Base-by-base conservation (phyloP, 1,140 invertebrate species). In the Zaprionus inermis region DNA sequence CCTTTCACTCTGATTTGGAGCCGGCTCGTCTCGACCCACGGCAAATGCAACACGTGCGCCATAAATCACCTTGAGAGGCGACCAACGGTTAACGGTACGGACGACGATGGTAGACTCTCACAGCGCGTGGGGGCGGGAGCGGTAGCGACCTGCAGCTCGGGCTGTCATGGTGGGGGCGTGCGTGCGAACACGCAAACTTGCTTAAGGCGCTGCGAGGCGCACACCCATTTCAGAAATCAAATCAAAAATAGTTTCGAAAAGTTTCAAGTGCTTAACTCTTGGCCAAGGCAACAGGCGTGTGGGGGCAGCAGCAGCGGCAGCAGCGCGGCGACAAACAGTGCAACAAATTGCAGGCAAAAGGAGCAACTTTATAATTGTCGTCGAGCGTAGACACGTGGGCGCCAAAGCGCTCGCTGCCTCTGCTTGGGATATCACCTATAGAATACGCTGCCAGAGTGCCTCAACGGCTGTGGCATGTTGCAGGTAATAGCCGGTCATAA, bases 351-450 rank as follows among this genome's bases (percentile, higher is more conserved):
- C 84, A 84, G 73, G 12, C 11, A 60, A 79, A 83, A 32, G 24
- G 24, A 32, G 78, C 58, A 89, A 89, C 84, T 89, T 89, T 89
- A 81, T 89, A 84, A 89, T 89, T 89, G 84, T 89, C 84, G 89
- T 89, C 84, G 89, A 20, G 65, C 49, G 22, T 46, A 75, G 84
- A 83, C 84, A 78, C 77, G 83, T 88, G 83, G 84, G 83, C 73
- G 71, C 78, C 60, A 20, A 36, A 22, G 24, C 3, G 5, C 3
- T 5, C 24, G 24, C 24, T 28, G 24, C 24, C 18, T 9, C n/a
- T n/a, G 14, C 20, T 28, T 7, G 5, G n/a, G n/a, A 22, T 16
- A 55, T 30, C 28, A 28, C 65, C 74, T 51, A 56, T 41, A 49
- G 38, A 57, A 64, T 70, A n/a, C 36, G 41, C 12, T 57, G 16